These are phyloP conservation scores for Ectropis grisescens DNA, from an alignment of 1,140 invertebrate species.

Conservation along the genomic window DNA sequence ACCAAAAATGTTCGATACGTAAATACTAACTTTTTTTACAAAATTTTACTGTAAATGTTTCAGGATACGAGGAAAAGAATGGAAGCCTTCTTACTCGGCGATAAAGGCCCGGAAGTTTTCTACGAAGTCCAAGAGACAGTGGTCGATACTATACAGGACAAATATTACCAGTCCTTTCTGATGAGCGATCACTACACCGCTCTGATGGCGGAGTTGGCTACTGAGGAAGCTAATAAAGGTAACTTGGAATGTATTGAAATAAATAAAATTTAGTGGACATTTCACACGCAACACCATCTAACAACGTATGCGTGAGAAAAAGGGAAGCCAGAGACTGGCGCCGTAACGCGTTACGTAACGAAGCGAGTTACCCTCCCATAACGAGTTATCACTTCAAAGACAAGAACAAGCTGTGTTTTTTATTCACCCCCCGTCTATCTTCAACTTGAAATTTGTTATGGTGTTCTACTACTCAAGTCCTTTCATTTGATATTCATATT, in stretches of 20 bases:
- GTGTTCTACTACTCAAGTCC: too few species aligned
- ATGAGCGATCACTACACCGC: constrained; percentile 88
- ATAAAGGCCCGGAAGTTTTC: constrained; percentile 90
- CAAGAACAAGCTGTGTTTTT: too few species aligned
- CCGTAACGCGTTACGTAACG: neutral
- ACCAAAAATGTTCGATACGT: too few species aligned
- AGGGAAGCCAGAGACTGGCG: too few species aligned
- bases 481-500: too few species aligned
- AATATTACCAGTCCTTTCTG: constrained; percentile 91
- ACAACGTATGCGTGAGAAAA: too few species aligned
- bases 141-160: constrained; percentile 83
- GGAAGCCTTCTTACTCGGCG: constrained; percentile 88
- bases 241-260: constrained; percentile 1
- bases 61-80: constrained; percentile 81
- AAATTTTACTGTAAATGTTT: too few species aligned
- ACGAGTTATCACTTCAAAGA: neutral
- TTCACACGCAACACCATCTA: too few species aligned
- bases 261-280: too few species aligned
- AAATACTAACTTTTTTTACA: too few species aligned
- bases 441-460: too few species aligned
- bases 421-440: too few species aligned
- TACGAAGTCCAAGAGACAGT: constrained; percentile 88
- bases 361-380: neutral
- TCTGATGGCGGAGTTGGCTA: constrained; percentile 79
- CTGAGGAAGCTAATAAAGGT: constrained; percentile 74